These are phyloP conservation scores for Pachyramphus minor DNA, from an alignment of 2,113 vertebrate genomes.

Conservation along the genomic window DNA sequence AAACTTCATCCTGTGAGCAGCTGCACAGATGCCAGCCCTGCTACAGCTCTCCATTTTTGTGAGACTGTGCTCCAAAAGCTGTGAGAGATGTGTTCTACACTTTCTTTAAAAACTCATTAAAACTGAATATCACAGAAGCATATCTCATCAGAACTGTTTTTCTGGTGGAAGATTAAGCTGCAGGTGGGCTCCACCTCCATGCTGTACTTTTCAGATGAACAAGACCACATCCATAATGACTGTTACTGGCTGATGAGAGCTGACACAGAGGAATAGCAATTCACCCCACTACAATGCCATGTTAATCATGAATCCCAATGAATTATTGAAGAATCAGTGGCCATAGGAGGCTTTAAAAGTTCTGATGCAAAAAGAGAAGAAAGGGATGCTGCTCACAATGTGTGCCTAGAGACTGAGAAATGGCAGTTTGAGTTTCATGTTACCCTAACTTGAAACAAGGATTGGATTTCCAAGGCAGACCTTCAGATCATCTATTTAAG, in stretches of 20 bases:
- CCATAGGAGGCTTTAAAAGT: not conserved
- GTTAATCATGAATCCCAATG: not conserved
- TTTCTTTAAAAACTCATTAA: not conserved
- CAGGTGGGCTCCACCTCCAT: not conserved
- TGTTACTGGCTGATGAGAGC: not conserved
- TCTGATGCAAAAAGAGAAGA: not conserved
- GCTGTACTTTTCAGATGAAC: not conserved
- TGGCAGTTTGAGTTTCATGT: not conserved
- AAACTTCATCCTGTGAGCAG: not conserved
- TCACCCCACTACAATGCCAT: not conserved
- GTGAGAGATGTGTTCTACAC: not conserved
- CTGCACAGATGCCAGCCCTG: not conserved
- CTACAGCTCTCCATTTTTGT: not conserved
- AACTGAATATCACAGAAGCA: not conserved
- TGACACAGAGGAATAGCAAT: not conserved
- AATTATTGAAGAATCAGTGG: not conserved
- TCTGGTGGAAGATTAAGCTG: not conserved
- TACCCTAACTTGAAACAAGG: not conserved
- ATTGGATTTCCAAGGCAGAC: not conserved
- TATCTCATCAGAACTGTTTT: not conserved
- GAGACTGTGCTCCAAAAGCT: accelerated
- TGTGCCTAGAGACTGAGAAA: not conserved
- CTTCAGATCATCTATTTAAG: not conserved
- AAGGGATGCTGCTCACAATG: not conserved
- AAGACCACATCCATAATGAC: not conserved